Base-by-base conservation (phyloP, 2,888 invertebrate genomes). In the Hartigia nigra region DNA sequence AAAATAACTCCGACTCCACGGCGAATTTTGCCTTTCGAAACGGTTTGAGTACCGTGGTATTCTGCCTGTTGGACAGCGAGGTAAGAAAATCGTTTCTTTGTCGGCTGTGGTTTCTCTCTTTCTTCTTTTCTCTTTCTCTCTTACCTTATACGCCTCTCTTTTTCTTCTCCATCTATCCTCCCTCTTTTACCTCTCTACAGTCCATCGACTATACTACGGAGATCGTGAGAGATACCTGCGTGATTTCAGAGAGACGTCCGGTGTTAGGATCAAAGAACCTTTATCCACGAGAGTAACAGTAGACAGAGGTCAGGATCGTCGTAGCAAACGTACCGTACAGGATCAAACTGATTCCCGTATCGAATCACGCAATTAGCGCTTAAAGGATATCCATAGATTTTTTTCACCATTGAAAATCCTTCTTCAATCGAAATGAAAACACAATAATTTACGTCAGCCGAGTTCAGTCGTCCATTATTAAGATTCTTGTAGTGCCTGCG, bases 21-120 rank as follows among this genome's bases (percentile, higher is more conserved):
- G 72, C 34, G n/a, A 14, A 72, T 72, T 76, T 74, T 76, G 74
- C 75, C 78, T 76, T 55, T 72, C 70, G 76, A 83, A 83, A 79
- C 79, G 78, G 80, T 75, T 79, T 80, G 81, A 81, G 78, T 80
- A 81, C 80, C 78, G 74, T 80, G 79, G 82, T 79, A 82, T 82
- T 82, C 81, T 81, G 72, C 72, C 12, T 31, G 72, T 2, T 69
- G 79, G 76, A 76, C 81, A 80, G 81, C 78, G 82, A 80, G 82
- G 83, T 82, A 87, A 87, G 87, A 86, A 86, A 86, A 86, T 82
- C 85, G 83, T 83, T 85, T 86, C 86, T 88, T 87, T 88, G 87
- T 87, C 87, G 86, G 87, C 86, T 85, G 82, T 79, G 78, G 75
- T 78, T 78, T 80, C 78, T 80, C 35, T 75, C 76, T 78, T 74